Percentiles rank a stretch among this genome's conserved stretches.
Conservation (phyloP, 2,113 vertebrate species). For the Ammodytes dubius region DNA sequence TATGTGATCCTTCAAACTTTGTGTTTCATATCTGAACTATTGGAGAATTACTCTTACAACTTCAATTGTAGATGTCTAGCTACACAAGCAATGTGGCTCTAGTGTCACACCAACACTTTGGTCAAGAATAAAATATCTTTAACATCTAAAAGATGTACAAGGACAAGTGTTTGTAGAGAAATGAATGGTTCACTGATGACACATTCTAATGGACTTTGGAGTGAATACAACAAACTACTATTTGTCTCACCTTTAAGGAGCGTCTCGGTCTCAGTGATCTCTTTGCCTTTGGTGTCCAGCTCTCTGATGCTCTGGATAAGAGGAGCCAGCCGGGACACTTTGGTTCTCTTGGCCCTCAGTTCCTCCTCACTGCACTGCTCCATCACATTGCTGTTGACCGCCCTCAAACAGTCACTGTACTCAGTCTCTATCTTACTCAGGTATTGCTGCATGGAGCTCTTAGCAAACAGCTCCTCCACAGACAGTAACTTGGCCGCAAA, state of each 20-base stretch:
- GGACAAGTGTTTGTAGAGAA: no score
- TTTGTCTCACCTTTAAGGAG: conserved; percentile 79
- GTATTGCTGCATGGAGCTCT: conserved; percentile 74
- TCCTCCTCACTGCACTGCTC: conserved; percentile 62
- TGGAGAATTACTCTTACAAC: no score
- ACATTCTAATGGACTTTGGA: no score
- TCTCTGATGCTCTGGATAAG: conserved; percentile 75
- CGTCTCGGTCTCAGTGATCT: conserved; percentile 72
- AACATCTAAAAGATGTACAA: no score
- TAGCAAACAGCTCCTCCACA: conserved; percentile 79
- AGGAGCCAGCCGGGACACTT: conserved; percentile 71
- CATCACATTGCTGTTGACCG: conserved; percentile 28
- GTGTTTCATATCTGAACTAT: no score
- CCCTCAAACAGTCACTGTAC: conserved; percentile 71
- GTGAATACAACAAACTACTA: no score
- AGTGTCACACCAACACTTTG: no score
- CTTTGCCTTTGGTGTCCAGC: conserved; percentile 75
- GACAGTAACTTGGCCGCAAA: conserved; percentile 69
- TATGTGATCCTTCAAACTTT: no score
- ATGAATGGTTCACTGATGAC: no score
- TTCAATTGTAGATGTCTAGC: no score
- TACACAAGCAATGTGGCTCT: no score
- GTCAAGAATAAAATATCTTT: no score
- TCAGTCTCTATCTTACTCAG: conserved; percentile 74
- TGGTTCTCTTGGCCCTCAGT: conserved; percentile 67